Conservation (phyloP, 1,140 invertebrate genomes). For the Homarus americanus region DNA sequence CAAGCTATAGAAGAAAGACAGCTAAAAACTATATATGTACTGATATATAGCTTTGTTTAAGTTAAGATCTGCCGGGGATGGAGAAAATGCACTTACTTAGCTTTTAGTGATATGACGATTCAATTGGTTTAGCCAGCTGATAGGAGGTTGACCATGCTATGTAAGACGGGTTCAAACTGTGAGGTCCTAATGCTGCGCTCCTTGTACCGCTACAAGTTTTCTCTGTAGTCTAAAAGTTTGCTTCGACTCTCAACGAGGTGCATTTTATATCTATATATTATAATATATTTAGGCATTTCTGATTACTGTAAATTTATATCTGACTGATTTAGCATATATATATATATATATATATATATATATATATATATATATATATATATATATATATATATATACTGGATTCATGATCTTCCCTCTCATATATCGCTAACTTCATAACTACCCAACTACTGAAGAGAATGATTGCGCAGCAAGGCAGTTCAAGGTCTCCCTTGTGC, state of each 20-base stretch:
- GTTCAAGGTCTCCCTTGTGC: background rate
- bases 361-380: background rate
- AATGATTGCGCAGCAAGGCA: background rate
- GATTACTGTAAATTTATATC: no score
- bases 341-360: background rate
- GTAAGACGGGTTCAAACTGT: background rate
- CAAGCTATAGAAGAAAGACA: slow-evolving; percentile 29
- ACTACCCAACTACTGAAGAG: background rate
- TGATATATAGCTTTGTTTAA: no score
- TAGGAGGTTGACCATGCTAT: background rate
- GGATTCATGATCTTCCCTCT: background rate
- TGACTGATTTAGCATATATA: no score
- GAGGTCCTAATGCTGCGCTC: no score
- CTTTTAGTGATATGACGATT: slow-evolving; percentile 69
- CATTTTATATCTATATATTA: no score
- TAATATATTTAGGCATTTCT: no score
- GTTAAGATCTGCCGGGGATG: background rate
- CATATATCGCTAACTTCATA: background rate
- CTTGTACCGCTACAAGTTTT: no score
- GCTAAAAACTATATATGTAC: background rate
- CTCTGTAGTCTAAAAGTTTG: no score
- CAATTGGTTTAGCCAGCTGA: slow-evolving; percentile 34
- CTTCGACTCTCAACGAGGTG: no score
- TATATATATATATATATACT: background rate
- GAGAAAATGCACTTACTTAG: slow-evolving; percentile 52